phyloP scores from a whole-genome alignment of 2,797 vertebrate species.

The Sphenopsis melanotis region DNA sequence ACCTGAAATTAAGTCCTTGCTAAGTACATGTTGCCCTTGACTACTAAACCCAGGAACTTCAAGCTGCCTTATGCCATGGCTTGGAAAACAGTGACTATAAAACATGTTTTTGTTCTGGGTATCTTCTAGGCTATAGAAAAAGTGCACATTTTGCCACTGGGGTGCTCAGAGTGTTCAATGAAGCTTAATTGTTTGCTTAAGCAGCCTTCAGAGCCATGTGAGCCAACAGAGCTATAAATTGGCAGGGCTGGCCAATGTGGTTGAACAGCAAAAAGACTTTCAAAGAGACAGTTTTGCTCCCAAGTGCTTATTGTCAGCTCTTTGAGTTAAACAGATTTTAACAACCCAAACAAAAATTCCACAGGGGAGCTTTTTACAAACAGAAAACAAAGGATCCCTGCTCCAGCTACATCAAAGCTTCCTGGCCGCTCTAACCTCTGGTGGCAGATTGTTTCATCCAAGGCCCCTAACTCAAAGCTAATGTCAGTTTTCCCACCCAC shows the following conservation, averaged over 20 bases:
- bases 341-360: slow-evolving; percentile 63
- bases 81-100: background rate
- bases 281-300: slow-evolving; percentile 44
- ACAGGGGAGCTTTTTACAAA: slow-evolving; percentile 36
- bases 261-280: slow-evolving; percentile 47
- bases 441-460: slow-evolving; percentile 32
- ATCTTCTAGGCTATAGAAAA: background rate
- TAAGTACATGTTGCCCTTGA: background rate
- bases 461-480: background rate
- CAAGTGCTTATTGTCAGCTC: slow-evolving; percentile 49
- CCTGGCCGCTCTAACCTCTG: background rate
- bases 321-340: slow-evolving; percentile 65
- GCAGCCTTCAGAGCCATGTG: background rate
- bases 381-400: slow-evolving; percentile 31
- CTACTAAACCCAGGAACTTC: background rate
- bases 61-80: background rate
- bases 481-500: background rate
- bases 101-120: background rate
- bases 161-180: background rate
- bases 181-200: slow-evolving; percentile 55
- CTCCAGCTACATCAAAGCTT: slow-evolving; percentile 48
- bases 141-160: background rate
- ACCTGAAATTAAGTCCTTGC: background rate
- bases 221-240: slow-evolving; percentile 8
- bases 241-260: slow-evolving; percentile 24